phyloP scores from a whole-genome alignment of 2,113 vertebrate genomes.

The Upupa epops region DNA sequence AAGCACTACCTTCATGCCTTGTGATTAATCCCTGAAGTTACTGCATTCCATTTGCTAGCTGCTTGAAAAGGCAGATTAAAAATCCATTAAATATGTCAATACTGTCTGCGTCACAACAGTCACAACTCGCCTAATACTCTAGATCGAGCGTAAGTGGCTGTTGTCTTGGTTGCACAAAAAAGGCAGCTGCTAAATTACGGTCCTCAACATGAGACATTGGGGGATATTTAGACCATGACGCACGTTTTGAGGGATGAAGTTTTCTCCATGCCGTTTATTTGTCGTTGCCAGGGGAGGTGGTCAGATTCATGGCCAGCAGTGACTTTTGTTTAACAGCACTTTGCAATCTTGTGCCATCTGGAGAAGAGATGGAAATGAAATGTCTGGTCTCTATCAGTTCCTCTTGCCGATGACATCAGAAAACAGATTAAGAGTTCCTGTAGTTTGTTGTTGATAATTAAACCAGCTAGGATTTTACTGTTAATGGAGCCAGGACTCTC shows the following conservation, averaged over 20 bases:
- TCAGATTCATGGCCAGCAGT: not conserved
- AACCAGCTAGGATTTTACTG: not conserved
- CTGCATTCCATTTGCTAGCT: not conserved
- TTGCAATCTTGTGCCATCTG: not conserved
- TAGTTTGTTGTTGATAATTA: not conserved
- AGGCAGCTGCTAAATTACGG: not conserved
- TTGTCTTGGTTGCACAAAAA: not conserved
- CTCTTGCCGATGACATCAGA: not conserved
- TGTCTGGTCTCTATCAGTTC: not conserved
- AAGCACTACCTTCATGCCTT: not conserved
- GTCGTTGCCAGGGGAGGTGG: not conserved
- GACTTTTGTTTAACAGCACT: not conserved
- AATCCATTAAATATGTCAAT: slow-evolving; percentile 1
- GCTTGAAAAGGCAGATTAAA: slow-evolving; percentile 25
- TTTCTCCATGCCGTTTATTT: not conserved
- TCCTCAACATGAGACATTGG: not conserved
- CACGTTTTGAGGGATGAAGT: not conserved
- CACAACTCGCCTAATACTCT: not conserved
- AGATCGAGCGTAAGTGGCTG: not conserved
- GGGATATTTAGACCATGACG: not conserved
- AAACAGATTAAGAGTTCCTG: not conserved
- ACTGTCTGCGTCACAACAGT: not conserved
- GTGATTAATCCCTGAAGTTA: not conserved
- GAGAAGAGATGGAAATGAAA: not conserved
- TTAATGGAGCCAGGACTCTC: not conserved